phyloP scores from a whole-genome alignment of 2,797 vertebrate species.

The Balearica regulorum region DNA sequence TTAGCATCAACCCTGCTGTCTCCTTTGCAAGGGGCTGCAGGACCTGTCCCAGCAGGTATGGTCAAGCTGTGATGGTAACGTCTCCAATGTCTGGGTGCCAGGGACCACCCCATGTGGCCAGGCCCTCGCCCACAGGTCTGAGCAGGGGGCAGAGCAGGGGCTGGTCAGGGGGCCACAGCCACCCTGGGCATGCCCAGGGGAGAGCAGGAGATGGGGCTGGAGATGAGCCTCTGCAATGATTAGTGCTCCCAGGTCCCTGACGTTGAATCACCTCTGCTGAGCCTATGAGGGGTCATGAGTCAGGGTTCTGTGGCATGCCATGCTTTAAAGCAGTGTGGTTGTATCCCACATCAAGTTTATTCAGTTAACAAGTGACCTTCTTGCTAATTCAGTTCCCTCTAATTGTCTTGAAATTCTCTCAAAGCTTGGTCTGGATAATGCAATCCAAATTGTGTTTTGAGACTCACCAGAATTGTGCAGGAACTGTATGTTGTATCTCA shows the following conservation, averaged over 20 bases:
- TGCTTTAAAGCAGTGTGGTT: rapidly evolving
- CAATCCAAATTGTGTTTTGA: background rate
- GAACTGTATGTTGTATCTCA: background rate
- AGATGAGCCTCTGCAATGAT: background rate
- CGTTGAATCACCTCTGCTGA: background rate
- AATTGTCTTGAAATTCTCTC: background rate
- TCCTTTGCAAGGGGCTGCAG: background rate
- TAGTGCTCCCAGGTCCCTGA: background rate
- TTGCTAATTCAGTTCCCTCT: background rate
- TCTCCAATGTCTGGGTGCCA: background rate
- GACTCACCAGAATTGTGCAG: background rate
- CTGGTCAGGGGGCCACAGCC: background rate
- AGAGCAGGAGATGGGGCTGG: background rate
- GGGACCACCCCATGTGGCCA: rapidly evolving
- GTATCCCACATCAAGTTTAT: background rate
- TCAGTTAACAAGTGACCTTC: background rate
- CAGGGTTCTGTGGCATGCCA: background rate
- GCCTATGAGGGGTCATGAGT: rapidly evolving
- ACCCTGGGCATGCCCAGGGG: background rate
- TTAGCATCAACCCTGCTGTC: background rate
- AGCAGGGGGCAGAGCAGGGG: background rate
- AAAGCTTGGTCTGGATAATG: background rate
- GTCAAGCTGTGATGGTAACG: background rate
- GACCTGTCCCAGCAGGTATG: background rate
- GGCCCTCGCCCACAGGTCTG: rapidly evolving